Evolutionary conservation across 2,888 invertebrate genomes (phyloP).

Genomic region (Embidobia sp.): DNA sequence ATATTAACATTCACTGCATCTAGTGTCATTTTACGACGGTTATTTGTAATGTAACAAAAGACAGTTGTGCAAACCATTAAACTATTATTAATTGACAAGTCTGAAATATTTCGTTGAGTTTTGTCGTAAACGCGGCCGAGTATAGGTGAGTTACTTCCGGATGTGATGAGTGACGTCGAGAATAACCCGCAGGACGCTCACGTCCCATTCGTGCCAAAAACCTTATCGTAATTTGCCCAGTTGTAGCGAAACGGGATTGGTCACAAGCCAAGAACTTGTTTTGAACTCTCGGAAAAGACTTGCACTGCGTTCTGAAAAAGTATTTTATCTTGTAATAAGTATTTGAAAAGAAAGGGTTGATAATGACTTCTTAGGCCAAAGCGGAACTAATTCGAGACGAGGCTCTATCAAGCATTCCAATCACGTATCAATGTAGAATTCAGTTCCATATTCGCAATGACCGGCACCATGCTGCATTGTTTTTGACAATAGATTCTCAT

Average conservation of each 20-base stretch:
- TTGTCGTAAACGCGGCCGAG: slow-evolving; percentile 40
- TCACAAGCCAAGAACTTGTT: slow-evolving; percentile 74
- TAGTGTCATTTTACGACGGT: no score
- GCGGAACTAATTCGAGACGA: slow-evolving; percentile 54
- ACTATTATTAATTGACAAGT: no score
- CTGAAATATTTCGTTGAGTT: neutral
- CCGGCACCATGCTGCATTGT: slow-evolving; percentile 47
- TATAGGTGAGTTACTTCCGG: slow-evolving; percentile 67
- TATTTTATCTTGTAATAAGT: no score
- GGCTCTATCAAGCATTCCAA: slow-evolving; percentile 70
- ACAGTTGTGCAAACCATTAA: no score
- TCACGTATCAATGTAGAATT: slow-evolving; percentile 78
- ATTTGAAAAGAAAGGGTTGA: no score
- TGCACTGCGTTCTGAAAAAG: slow-evolving; percentile 46
- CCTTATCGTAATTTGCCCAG: slow-evolving; percentile 74
- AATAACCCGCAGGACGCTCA: slow-evolving; percentile 74
- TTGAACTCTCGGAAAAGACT: slow-evolving; percentile 61
- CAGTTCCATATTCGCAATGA: slow-evolving; percentile 75
- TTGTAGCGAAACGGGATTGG: slow-evolving; percentile 73
- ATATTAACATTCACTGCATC: no score
- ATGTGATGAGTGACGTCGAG: slow-evolving; percentile 73
- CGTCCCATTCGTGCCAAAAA: slow-evolving; percentile 71
- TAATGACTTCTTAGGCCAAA: slow-evolving; percentile 51
- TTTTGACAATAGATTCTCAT: slow-evolving; percentile 48
- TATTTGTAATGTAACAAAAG: no score